Conservation (phyloP, 2,888 invertebrate genomes). For the Ceriagrion tenellum region DNA sequence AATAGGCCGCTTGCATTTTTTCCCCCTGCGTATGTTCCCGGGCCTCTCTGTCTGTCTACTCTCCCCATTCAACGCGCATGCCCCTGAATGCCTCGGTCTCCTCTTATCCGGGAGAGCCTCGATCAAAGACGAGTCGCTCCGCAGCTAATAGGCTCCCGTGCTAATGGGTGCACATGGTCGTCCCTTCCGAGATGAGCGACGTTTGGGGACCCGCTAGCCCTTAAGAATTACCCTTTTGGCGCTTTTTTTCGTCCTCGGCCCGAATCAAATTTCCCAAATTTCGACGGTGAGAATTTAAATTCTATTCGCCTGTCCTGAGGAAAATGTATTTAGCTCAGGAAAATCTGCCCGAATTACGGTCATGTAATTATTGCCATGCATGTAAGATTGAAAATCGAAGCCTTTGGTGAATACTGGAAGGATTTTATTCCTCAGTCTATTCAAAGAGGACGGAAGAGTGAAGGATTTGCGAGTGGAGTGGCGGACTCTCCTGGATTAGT, state of each 20-base stretch:
- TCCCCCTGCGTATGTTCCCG: not conserved
- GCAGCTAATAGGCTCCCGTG: not conserved
- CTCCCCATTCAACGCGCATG: not conserved
- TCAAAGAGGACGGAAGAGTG: too few species aligned
- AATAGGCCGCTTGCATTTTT: not conserved
- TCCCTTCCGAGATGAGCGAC: not conserved
- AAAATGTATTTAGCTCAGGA: not conserved
- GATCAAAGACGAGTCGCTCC: too few species aligned
- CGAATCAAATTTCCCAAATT: not conserved
- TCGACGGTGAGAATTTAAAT: not conserved
- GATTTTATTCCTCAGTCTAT: too few species aligned
- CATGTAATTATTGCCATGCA: not conserved
- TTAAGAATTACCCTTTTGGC: not conserved
- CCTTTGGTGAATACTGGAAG: too few species aligned
- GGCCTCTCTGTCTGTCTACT: not conserved
- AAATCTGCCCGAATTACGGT: not conserved
- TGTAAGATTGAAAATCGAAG: not conserved
- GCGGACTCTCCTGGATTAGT: too few species aligned
- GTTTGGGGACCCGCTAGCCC: too few species aligned
- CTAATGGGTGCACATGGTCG: not conserved
- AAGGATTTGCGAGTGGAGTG: too few species aligned
- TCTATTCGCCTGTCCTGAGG: not conserved
- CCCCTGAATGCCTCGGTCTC: not conserved
- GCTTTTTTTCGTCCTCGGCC: not conserved
- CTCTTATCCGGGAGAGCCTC: too few species aligned